These are phyloP conservation scores for Megastigmus dorsalis DNA, from an alignment of 2,888 invertebrate species.

Conservation along the genomic window DNA sequence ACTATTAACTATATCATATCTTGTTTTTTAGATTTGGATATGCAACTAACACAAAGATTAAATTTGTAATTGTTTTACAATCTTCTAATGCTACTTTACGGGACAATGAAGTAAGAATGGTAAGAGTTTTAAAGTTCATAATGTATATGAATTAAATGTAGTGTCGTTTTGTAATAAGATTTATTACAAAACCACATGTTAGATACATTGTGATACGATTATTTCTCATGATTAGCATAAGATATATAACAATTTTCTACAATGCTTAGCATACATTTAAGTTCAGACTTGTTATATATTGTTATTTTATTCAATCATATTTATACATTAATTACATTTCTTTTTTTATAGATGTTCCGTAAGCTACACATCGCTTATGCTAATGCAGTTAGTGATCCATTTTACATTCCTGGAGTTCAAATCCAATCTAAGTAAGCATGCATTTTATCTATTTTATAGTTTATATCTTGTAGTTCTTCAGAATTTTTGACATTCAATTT, in stretches of 20 bases:
- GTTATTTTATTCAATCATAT: not conserved
- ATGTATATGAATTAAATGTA: not conserved
- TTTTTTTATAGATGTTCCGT: constrained; percentile 82
- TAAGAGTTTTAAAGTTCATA: constrained; percentile 69
- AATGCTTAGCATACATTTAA: too few relatives aligned
- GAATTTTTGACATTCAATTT: too few relatives aligned
- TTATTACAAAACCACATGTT: too few relatives aligned
- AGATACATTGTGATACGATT: too few relatives aligned
- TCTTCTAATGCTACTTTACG: constrained; percentile 90
- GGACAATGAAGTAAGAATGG: constrained; percentile 95
- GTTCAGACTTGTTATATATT: not conserved
- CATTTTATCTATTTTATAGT: constrained; percentile 2
- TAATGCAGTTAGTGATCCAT: constrained; percentile 96
- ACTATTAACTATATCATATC: not conserved
- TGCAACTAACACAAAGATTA: constrained; percentile 97
- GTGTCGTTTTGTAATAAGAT: constrained; percentile 6
- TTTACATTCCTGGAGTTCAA: constrained; percentile 94
- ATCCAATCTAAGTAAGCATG: constrained; percentile 87
- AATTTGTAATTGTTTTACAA: constrained; percentile 94
- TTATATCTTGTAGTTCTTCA: not conserved
- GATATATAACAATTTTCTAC: constrained; percentile 11
- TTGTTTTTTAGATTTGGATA: constrained; percentile 86
- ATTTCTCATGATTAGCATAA: too few relatives aligned
- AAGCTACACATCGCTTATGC: constrained; percentile 94
- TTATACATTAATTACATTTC: not conserved